Base-by-base conservation (phyloP, 2,888 invertebrate genomes). In the Heliconius ismenius region DNA sequence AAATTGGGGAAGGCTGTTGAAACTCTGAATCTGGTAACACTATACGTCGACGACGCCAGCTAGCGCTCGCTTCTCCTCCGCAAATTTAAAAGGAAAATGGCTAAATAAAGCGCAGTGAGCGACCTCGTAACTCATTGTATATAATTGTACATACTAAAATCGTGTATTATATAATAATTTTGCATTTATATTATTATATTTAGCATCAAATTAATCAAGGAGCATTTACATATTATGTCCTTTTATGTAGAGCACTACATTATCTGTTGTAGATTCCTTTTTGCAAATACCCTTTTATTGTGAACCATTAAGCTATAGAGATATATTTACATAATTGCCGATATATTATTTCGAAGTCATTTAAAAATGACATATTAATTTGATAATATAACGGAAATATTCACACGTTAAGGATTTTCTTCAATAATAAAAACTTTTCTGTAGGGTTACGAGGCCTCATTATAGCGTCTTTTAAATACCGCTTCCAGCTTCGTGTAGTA, bases 31-130 rank as follows among this genome's bases (percentile, higher is more conserved):
- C 62, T 73, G 62, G 73, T 73, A 73, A 63, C 73, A 73, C 43
- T 73, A 70, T 87, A 84, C 85, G 84, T 81, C 83, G 84, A 81
- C 84, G 83, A 88, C 89, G 88, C 90, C 87, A 87, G 89, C 90
- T 91, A 90, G 86, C 88, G 88, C 90, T 88, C 88, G 91, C 91
- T 90, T 89, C 86, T 85, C 90, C 90, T 91, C 88, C 90, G 92
- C 91, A 91, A 91, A 86, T 89, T 88, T 85, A 90, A 89, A 91
- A 91, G 88, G 86, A 82, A 83, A 86, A 81, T 86, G 83, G 81
- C 85, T 88, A 90, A 92, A 91, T 84, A 78, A 78, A 80, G 77
- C 79, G 79, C 78, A 76, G 78, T 81, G 80, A 78, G 82, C 76
- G 80, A 82, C 81, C 83, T 83, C 82, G 82, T 82, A 82, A 79